phyloP scores from a whole-genome alignment of 1,140 invertebrate genomes.

The Acarapis woodi region DNA sequence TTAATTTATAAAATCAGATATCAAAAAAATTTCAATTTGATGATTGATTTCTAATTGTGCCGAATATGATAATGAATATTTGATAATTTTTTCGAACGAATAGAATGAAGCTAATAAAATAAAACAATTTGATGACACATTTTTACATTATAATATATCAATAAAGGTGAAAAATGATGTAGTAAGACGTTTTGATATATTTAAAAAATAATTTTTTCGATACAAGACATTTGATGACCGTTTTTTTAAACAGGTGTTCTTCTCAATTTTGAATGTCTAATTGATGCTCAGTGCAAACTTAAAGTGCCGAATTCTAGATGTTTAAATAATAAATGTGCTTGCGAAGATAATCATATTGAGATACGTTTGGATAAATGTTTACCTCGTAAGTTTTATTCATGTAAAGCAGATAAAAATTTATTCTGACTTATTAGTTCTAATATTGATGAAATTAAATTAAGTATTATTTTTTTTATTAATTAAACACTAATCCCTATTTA shows the following conservation, averaged over 20 bases:
- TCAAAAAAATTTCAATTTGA: too few species aligned
- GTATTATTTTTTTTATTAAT: too few species aligned
- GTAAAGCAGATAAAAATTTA: neutral
- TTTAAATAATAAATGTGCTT: constrained; percentile 36
- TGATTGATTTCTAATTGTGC: too few species aligned
- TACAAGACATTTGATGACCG: neutral
- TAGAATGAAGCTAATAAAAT: too few species aligned
- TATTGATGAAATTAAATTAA: neutral
- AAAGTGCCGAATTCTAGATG: constrained; percentile 48
- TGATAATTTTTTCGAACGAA: too few species aligned
- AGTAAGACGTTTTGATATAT: too few species aligned
- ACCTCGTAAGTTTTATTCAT: constrained; percentile 35
- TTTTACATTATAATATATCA: too few species aligned
- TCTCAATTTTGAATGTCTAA: constrained; percentile 36
- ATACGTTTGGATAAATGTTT: constrained; percentile 60
- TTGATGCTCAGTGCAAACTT: constrained; percentile 38
- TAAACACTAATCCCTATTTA: neutral
- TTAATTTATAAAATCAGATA: too few species aligned
- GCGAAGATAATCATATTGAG: constrained; percentile 44
- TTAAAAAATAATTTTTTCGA: too few species aligned
- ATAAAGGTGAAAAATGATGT: too few species aligned
- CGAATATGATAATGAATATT: too few species aligned
- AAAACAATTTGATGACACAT: too few species aligned
- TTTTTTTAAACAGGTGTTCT: constrained; percentile 28
- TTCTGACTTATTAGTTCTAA: neutral